Evolutionary conservation across 2,113 vertebrate genomes (phyloP).

Genomic region (Spizaetus ornatus): DNA sequence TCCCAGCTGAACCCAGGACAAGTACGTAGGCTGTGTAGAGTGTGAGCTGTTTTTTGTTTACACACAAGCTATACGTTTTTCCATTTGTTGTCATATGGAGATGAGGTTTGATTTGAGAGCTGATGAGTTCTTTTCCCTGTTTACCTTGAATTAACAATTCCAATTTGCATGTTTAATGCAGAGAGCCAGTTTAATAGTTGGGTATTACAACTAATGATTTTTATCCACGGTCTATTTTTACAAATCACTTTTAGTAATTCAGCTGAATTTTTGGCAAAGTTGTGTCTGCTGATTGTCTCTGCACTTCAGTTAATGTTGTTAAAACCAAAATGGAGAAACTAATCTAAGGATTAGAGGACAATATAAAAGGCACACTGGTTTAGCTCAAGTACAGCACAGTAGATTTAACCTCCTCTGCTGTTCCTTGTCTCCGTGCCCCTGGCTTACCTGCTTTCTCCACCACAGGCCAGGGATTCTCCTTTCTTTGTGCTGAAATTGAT

Average conservation of each 20-base stretch:
- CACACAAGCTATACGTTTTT: background rate
- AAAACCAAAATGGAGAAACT: background rate
- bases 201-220: background rate
- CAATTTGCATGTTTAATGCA: background rate
- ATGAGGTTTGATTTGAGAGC: background rate
- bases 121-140: background rate
- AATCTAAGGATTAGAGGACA: background rate
- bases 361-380: background rate
- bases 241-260: conserved; percentile 3
- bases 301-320: conserved; percentile 7
- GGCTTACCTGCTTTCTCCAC: background rate
- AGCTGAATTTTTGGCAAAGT: background rate
- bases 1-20: too few species aligned
- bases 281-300: background rate
- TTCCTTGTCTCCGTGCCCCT: background rate
- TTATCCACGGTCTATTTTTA: background rate
- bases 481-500: background rate
- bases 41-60: background rate
- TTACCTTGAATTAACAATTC: background rate
- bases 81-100: background rate
- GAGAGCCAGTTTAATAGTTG: background rate
- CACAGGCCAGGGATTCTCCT: background rate
- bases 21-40: background rate
- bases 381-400: background rate
- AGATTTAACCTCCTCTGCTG: background rate